phyloP scores from a whole-genome alignment of 2,888 invertebrate species.

The Drymonia ruficornis region DNA sequence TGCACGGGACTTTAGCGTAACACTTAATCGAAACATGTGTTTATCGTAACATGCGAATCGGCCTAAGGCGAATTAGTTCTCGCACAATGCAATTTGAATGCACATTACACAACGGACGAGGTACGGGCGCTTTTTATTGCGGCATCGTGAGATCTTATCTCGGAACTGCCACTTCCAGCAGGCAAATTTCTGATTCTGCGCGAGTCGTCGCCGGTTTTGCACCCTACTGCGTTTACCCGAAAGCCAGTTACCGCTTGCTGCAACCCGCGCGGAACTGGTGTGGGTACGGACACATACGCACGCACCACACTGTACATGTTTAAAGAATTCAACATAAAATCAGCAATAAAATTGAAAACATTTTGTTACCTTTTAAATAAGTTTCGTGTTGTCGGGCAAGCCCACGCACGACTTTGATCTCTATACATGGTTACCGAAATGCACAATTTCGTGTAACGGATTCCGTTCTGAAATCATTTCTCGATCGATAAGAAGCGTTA shows the following conservation, averaged over 20 bases:
- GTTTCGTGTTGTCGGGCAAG: constrained; percentile 60
- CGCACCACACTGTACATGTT: constrained; percentile 71
- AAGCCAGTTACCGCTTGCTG: constrained; percentile 55
- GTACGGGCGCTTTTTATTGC: constrained; percentile 84
- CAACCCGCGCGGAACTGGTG: constrained; percentile 49
- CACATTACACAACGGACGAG: constrained; percentile 84
- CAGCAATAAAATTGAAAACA: constrained; percentile 85
- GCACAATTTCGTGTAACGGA: constrained; percentile 58
- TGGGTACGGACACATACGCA: constrained; percentile 66
- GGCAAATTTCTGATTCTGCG: constrained; percentile 81
- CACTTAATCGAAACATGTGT: constrained; percentile 82
- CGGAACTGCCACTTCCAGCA: constrained; percentile 83
- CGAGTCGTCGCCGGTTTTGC: constrained; percentile 53
- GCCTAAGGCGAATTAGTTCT: constrained; percentile 84
- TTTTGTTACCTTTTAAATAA: constrained; percentile 84
- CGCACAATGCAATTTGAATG: constrained; percentile 85
- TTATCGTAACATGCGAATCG: constrained; percentile 83
- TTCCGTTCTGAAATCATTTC: constrained; percentile 72
- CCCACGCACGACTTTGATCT: constrained; percentile 64
- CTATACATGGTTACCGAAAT: constrained; percentile 52
- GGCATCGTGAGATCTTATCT: constrained; percentile 85
- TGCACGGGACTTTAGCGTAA: constrained; percentile 65
- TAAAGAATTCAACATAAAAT: constrained; percentile 84
- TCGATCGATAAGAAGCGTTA: constrained; percentile 83
- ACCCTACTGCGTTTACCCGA: constrained; percentile 61